Conservation (phyloP, 30 jellyfish, hydroid and myxozoan genomes). For the Clytia hemisphaerica region DNA sequence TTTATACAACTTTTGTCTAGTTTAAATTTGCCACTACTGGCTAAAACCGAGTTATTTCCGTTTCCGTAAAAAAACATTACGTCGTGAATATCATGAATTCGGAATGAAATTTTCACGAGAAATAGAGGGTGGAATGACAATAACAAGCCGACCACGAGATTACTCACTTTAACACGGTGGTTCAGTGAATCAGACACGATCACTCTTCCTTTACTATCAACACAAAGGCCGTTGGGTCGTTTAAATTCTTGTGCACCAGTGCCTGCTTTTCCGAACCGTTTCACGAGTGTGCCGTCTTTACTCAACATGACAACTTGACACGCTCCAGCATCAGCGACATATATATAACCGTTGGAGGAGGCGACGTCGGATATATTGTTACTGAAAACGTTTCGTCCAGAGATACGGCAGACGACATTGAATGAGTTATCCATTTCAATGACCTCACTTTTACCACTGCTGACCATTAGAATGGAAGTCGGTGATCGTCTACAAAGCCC, state of each 20-base stretch:
- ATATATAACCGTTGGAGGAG: background rate
- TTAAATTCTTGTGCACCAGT: background rate
- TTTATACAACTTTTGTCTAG: too few relatives aligned
- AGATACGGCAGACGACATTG: background rate
- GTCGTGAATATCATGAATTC: too few relatives aligned
- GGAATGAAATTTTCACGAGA: too few relatives aligned
- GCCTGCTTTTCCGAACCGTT: constrained; percentile 3
- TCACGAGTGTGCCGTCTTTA: constrained; percentile 9
- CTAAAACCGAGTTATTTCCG: too few relatives aligned
- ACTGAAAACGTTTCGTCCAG: background rate
- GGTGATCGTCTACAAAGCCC: background rate
- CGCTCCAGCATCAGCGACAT: background rate
- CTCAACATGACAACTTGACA: constrained; percentile 12
- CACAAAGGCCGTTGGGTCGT: constrained; percentile 5
- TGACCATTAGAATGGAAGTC: background rate
- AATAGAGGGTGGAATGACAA: too few relatives aligned
- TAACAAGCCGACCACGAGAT: too few relatives aligned
- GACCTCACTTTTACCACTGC: constrained; percentile 7
- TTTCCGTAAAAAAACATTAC: too few relatives aligned
- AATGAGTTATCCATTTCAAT: background rate
- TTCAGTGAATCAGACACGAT: constrained; percentile 16
- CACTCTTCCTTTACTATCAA: constrained; percentile 7
- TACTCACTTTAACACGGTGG: constrained; percentile 10
- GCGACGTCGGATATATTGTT: background rate
- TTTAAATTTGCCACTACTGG: too few relatives aligned